A percentile compares a stretch with the other conserved stretches of the same genome.
Evolutionary conservation across 2,888 invertebrate species (phyloP).

Genomic region (Xylophagus ater): DNA sequence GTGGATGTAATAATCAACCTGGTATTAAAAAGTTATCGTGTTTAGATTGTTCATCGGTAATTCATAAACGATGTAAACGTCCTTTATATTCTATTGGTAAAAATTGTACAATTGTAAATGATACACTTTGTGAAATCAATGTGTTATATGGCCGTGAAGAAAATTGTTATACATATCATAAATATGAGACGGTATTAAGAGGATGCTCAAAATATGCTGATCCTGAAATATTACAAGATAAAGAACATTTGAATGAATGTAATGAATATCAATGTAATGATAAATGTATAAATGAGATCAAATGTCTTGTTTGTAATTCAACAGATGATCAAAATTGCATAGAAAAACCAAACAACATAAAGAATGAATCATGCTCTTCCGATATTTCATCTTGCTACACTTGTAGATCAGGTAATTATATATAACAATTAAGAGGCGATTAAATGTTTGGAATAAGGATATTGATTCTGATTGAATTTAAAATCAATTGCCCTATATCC

Average conservation of each 20-base stretch:
- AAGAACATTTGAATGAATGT: slow-evolving; percentile 1
- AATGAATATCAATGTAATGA: slow-evolving; percentile 1
- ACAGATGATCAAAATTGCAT: neutral
- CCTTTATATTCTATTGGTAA: too few relatives aligned
- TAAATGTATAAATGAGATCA: neutral
- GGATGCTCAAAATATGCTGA: slow-evolving; percentile 1
- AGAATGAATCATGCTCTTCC: neutral
- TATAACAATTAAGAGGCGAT: too few relatives aligned
- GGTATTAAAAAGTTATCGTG: slow-evolving; percentile 5
- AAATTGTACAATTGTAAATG: neutral
- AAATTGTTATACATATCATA: slow-evolving; percentile 7
- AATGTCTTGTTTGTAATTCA: slow-evolving; percentile 7
- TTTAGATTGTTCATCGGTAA: slow-evolving; percentile 4
- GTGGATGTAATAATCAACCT: slow-evolving; percentile 5
- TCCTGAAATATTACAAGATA: slow-evolving; percentile 3
- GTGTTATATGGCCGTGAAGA: slow-evolving; percentile 5
- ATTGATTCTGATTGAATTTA: too few relatives aligned
- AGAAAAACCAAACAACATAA: neutral
- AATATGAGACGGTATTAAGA: slow-evolving; percentile 3
- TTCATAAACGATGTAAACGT: slow-evolving; percentile 4
- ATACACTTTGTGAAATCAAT: slow-evolving; percentile 2
- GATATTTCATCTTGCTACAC: slow-evolving; percentile 7
- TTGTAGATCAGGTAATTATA: too few relatives aligned
- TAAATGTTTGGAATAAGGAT: too few relatives aligned
- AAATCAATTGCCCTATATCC: too few relatives aligned